Evolutionary conservation across 2,113 vertebrate genomes (phyloP).

Genomic region (Ageneiosus marmoratus): DNA sequence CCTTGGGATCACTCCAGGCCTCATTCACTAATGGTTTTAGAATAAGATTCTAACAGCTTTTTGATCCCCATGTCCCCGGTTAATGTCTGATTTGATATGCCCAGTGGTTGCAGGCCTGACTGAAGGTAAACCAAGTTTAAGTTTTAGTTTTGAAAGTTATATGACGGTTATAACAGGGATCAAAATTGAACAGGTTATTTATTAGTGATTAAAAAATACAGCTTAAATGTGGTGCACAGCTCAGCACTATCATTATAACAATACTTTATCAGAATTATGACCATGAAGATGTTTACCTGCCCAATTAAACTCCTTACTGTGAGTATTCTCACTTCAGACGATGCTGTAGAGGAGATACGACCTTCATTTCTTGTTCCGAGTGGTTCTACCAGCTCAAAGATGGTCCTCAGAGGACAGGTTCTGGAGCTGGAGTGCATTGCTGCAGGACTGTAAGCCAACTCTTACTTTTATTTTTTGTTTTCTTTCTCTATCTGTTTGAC

Average conservation of each 20-base stretch:
- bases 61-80: neutral
- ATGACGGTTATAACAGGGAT: neutral
- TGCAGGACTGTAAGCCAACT: conserved; percentile 87
- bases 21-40: conserved; percentile 17
- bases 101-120: neutral
- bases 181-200: neutral
- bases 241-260: neutral
- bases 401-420: conserved; percentile 86
- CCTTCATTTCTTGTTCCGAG: conserved; percentile 85
- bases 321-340: conserved; percentile 72
- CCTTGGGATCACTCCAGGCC: neutral
- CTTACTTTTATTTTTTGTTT: conserved; percentile 1
- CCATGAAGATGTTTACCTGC: neutral
- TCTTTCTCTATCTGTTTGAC: neutral
- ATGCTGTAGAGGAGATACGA: conserved; percentile 78
- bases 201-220: neutral
- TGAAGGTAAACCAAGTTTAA: neutral
- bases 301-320: neutral
- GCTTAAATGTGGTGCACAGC: neutral
- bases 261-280: neutral
- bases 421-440: conserved; percentile 94
- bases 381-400: conserved; percentile 81
- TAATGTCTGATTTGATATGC: neutral
- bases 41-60: neutral
- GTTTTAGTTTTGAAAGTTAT: neutral